These are phyloP conservation scores for Drosophila prostipennis DNA, from an alignment of 2,888 invertebrate genomes.

Conservation along the genomic window DNA sequence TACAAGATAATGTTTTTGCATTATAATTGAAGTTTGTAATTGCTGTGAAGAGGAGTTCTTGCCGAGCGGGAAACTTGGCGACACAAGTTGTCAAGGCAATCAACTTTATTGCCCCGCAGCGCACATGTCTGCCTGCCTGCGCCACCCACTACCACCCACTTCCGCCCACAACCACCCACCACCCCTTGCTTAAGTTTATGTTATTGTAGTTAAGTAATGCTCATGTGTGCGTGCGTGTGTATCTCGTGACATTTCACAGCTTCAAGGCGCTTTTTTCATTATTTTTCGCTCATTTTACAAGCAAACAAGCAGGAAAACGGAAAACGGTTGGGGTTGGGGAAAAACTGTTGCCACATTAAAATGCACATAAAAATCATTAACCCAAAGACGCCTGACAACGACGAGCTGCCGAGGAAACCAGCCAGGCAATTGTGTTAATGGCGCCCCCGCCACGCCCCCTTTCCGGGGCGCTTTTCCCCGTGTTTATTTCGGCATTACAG, in stretches of 20 bases:
- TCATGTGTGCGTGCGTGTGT: conserved; percentile 16
- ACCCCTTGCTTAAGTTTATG: conserved; percentile 24
- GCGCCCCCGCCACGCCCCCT: conserved; percentile 12
- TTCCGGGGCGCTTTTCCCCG: conserved; percentile 7
- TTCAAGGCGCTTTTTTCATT: conserved; percentile 40
- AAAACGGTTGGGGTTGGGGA: background rate
- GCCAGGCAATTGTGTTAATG: conserved; percentile 47
- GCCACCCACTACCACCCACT: background rate
- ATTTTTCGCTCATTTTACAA: conserved; percentile 41
- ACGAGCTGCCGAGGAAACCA: conserved; percentile 8
- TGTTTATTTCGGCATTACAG: conserved; percentile 52
- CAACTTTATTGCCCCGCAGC: conserved; percentile 68
- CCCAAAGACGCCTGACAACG: conserved; percentile 53
- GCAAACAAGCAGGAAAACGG: conserved; percentile 10
- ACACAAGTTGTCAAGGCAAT: conserved; percentile 69
- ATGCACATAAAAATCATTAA: conserved; percentile 67
- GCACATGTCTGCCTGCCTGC: conserved; percentile 46
- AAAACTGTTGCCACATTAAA: conserved; percentile 59
- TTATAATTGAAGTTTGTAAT: conserved; percentile 45
- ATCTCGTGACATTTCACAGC: conserved; percentile 34
- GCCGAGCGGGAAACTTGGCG: conserved; percentile 28
- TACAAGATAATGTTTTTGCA: conserved; percentile 39
- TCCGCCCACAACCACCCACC: background rate
- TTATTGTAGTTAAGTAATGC: conserved; percentile 45
- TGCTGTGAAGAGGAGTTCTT: conserved; percentile 44